phyloP scores from a whole-genome alignment of 2,113 vertebrate genomes.

The Mungos mungo region DNA sequence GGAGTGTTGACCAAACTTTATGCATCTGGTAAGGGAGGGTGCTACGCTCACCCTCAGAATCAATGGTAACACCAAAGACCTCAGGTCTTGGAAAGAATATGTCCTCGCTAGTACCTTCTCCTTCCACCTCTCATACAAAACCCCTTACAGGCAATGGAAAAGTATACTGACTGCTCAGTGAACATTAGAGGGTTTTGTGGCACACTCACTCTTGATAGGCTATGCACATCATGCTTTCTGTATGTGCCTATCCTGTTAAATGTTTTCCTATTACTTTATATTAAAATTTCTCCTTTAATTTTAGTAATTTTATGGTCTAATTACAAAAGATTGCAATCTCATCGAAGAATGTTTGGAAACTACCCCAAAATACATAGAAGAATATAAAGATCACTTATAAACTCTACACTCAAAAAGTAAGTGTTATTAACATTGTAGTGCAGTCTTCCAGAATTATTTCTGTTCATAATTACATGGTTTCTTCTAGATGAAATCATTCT shows the following conservation, averaged over 20 bases:
- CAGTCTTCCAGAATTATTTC: not conserved
- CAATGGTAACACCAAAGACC: not conserved
- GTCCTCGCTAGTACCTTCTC: not conserved
- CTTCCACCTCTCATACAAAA: not conserved
- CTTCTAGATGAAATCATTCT: not conserved
- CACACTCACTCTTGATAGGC: not conserved
- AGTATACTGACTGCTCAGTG: not conserved
- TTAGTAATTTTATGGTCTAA: not conserved
- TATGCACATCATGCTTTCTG: not conserved
- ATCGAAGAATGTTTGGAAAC: not conserved
- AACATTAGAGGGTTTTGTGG: not conserved
- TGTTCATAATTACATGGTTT: not conserved
- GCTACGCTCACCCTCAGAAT: not conserved
- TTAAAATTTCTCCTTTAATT: not conserved
- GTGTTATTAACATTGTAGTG: not conserved
- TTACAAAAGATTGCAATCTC: not conserved
- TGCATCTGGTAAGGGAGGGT: not conserved
- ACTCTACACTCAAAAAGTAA: not conserved
- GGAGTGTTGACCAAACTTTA: slow-evolving; percentile 61
- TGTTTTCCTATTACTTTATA: not conserved
- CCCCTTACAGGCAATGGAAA: not conserved
- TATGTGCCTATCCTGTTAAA: not conserved
- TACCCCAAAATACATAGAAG: not conserved
- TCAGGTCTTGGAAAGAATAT: not conserved
- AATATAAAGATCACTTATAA: not conserved